These are phyloP conservation scores for Pammene fasciana DNA, from an alignment of 2,888 invertebrate species.

Conservation along the genomic window DNA sequence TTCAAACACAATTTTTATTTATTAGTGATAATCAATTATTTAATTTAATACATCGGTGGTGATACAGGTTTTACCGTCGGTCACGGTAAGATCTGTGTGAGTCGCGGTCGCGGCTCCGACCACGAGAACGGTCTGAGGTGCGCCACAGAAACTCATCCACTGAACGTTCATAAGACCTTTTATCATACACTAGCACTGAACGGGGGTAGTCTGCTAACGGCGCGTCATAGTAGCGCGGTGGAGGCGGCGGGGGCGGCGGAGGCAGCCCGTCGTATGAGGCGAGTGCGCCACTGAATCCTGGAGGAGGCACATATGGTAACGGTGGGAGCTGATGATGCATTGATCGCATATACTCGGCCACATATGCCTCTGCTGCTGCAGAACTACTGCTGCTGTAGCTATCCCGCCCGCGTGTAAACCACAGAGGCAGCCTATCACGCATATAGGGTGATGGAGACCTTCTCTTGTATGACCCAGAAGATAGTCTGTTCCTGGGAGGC, in stretches of 20 bases:
- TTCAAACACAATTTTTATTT: slow-evolving; percentile 76
- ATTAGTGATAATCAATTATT: slow-evolving; percentile 70
- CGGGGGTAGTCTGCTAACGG: slow-evolving; percentile 90
- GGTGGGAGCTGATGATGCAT: slow-evolving; percentile 94
- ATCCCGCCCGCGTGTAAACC: slow-evolving; percentile 84
- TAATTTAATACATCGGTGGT: slow-evolving; percentile 72
- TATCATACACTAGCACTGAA: slow-evolving; percentile 86
- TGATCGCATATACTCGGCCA: slow-evolving; percentile 94
- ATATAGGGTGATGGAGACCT: slow-evolving; percentile 84
- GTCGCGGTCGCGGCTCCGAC: slow-evolving; percentile 83
- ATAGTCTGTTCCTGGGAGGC: slow-evolving; percentile 85
- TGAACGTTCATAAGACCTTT: slow-evolving; percentile 93
- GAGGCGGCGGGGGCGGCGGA: slow-evolving; percentile 87
- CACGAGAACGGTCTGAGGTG: slow-evolving; percentile 87
- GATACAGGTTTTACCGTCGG: slow-evolving; percentile 75
- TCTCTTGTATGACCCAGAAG: slow-evolving; percentile 79
- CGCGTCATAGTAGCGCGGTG: slow-evolving; percentile 87
- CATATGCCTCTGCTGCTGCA: slow-evolving; percentile 92
- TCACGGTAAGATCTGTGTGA: slow-evolving; percentile 84
- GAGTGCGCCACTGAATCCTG: slow-evolving; percentile 77
- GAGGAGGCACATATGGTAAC: slow-evolving; percentile 89
- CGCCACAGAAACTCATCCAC: slow-evolving; percentile 94
- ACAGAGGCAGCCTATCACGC: slow-evolving; percentile 84
- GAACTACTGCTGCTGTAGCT: slow-evolving; percentile 71
- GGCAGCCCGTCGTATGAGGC: slow-evolving; percentile 85